Base-by-base conservation (phyloP, 2,797 vertebrate species). In the Danionella dracula region DNA sequence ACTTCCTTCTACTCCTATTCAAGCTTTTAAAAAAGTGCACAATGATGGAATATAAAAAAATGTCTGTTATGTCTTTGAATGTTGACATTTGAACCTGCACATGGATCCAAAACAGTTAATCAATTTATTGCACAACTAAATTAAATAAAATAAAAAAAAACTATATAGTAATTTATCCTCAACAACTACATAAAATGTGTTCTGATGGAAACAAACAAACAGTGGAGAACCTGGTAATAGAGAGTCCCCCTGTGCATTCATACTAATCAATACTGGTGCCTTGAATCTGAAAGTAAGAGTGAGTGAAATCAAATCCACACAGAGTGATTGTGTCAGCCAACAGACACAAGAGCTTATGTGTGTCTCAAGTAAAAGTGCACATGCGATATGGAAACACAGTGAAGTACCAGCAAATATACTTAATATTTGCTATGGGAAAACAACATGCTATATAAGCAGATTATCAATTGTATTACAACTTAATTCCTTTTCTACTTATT, bases 211-310 rank as follows among this genome's bases (percentile, higher is more conserved):
- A 3, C n/a, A n/a, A 27, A 27, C 6, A 11, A 5, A 37, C 8
- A n/a, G 37, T 17, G 13, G 37, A 10, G 7, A 42, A 2, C 15
- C 12, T 13, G 31, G 3, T 32, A 10, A 12, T 16, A 17, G 12
- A 35, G 20, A 21, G 31, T 13, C 46, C 13, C n/a, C 31, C 29
- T 37, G 20, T 15, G 38, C 27, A 50, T 32, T 46, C 8, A 38
- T 51, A 17, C 54, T 57, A 54, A 76, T 72, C 45, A 29, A 68
- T 72, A 27, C 17, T 56, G 44, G 71, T 19, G 42, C 44, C 61
- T 75, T 67, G 45, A 46, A 44, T 38, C 44, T 44, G 32, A 23
- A 20, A 21, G 27, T 42, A 37, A 44, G 20, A 38, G 21, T 8
- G 35, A 23, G 17, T 58, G 38, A 48, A 42, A 63, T 51, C 7